Percentiles rank a stretch among this genome's conserved stretches.
Evolutionary conservation across 2,888 invertebrate genomes (phyloP).

Genomic region (Euzophera pinguis): DNA sequence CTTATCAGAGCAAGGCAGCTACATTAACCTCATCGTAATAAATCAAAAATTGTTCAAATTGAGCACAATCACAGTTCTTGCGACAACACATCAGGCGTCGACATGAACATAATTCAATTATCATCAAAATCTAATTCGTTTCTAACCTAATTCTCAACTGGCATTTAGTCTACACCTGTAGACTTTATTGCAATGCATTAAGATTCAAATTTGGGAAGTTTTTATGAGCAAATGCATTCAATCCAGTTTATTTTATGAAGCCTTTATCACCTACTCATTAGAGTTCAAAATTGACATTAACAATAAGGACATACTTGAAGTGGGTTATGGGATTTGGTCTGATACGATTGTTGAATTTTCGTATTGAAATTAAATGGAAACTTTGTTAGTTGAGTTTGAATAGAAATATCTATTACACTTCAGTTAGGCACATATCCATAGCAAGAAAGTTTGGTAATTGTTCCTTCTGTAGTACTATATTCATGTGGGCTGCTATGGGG

Average conservation of each 20-base stretch:
- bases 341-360: not conserved
- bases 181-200: not conserved
- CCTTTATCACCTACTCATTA: not conserved
- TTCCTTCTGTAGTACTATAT: too few relatives aligned
- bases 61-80: constrained; percentile 2
- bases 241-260: not conserved
- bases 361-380: not conserved
- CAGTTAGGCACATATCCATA: too few relatives aligned
- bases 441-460: too few relatives aligned
- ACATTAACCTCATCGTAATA: not conserved
- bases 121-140: constrained; percentile 31
- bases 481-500: too few relatives aligned
- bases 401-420: too few relatives aligned
- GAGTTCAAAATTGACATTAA: not conserved
- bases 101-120: constrained; percentile 29
- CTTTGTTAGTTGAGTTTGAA: not conserved
- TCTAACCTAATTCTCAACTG: constrained; percentile 27
- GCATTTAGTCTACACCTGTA: not conserved
- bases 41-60: constrained; percentile 10
- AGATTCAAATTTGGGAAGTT: not conserved
- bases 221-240: not conserved
- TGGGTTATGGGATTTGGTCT: not conserved
- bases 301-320: not conserved
- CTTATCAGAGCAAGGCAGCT: too few relatives aligned
- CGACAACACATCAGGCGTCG: not conserved